phyloP scores from a whole-genome alignment of 2,113 vertebrate species.

The Elephas maximus region DNA sequence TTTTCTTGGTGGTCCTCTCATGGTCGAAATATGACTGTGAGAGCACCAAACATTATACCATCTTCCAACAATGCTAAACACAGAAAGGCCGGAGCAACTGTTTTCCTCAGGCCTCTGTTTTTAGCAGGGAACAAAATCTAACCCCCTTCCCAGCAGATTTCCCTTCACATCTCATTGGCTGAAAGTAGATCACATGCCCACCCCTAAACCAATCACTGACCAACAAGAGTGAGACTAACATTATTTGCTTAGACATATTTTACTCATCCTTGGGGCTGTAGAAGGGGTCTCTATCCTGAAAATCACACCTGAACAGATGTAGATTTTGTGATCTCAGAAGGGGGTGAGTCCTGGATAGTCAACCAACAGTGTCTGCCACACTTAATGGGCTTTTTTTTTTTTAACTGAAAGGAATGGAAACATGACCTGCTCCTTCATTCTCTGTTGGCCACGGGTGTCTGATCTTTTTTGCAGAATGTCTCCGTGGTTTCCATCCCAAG shows the following conservation, averaged over 20 bases:
- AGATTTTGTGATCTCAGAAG: not conserved
- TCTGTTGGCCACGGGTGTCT: conserved; percentile 2
- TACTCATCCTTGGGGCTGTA: not conserved
- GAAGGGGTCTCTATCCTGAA: not conserved
- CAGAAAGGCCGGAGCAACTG: not conserved
- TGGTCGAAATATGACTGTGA: not conserved
- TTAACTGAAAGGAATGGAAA: not conserved
- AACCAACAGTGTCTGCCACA: not conserved
- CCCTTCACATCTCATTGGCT: conserved; percentile 45
- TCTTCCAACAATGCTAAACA: conserved; percentile 27
- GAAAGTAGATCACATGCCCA: conserved; percentile 9
- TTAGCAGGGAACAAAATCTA: conserved; percentile 9
- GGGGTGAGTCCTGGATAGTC: not conserved
- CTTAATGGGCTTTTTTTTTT: conserved; percentile 38
- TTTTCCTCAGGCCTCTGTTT: conserved; percentile 17
- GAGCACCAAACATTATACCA: not conserved
- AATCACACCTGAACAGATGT: not conserved
- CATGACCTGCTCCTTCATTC: not conserved
- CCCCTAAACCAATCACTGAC: conserved; percentile 10
- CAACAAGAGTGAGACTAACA: not conserved
- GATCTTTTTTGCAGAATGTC: not conserved
- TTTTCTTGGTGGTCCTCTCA: conserved; percentile 60
- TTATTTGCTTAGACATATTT: conserved; percentile 20
- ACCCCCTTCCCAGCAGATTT: not conserved
- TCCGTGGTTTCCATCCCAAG: conserved; percentile 18